Conservation (phyloP, 2,888 invertebrate genomes). For the Troides helena region DNA sequence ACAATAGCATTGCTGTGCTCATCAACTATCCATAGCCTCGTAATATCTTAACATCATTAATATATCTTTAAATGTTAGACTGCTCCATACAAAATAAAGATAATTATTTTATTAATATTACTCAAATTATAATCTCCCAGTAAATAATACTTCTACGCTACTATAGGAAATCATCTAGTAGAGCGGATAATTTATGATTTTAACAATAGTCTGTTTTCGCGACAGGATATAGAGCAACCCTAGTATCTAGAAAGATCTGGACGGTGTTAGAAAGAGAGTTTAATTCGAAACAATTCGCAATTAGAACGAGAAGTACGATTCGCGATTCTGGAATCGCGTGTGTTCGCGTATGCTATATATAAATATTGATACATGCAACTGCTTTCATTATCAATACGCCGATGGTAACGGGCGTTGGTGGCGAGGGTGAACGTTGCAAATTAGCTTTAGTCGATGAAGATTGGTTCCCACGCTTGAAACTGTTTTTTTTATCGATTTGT, state of each 20-base stretch:
- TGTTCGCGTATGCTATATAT: slow-evolving; percentile 61
- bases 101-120: no score
- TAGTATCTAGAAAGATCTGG: slow-evolving; percentile 34
- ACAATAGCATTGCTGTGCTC: no score
- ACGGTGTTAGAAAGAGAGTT: slow-evolving; percentile 36
- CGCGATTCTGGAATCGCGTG: slow-evolving; percentile 45
- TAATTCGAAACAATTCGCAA: slow-evolving; percentile 13
- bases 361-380: slow-evolving; percentile 62
- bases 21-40: no score
- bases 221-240: not conserved
- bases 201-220: not conserved
- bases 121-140: no score
- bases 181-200: not conserved
- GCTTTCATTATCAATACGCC: slow-evolving; percentile 64
- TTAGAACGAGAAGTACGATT: slow-evolving; percentile 35
- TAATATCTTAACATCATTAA: no score
- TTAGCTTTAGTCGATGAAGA: slow-evolving; percentile 5
- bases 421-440: slow-evolving; percentile 29
- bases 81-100: no score
- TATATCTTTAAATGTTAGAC: no score
- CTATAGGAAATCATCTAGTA: no score
- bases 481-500: slow-evolving; percentile 52
- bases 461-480: slow-evolving; percentile 51
- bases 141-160: no score
- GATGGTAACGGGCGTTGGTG: slow-evolving; percentile 36